Conservation (phyloP, 2,113 vertebrate species). For the Heloderma charlesbogerti region DNA sequence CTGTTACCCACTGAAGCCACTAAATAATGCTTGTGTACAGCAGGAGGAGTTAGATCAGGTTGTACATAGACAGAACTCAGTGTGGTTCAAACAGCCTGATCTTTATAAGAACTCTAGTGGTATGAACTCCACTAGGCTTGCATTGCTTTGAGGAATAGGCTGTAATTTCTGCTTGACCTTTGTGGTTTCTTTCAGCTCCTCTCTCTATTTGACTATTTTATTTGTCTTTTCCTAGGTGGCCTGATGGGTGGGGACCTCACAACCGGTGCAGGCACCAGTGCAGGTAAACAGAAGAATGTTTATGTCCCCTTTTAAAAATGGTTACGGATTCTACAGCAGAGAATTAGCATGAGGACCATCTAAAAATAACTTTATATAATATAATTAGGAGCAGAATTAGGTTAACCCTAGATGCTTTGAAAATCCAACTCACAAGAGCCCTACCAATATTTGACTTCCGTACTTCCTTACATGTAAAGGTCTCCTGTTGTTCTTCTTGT, state of each 20-base stretch:
- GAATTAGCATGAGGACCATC: conserved; percentile 39
- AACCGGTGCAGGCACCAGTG: conserved; percentile 99
- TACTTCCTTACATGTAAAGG: background rate
- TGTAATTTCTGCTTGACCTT: conserved; percentile 49
- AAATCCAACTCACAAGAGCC: conserved; percentile 31
- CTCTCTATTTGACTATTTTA: conserved; percentile 61
- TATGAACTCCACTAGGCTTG: background rate
- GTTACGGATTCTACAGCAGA: conserved; percentile 40
- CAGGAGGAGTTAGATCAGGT: background rate
- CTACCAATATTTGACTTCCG: background rate
- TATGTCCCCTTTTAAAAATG: conserved; percentile 20
- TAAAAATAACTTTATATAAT: conserved; percentile 51
- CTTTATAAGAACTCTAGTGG: conserved; percentile 15
- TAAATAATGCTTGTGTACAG: conserved; percentile 17
- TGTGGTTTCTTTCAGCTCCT: conserved; percentile 39
- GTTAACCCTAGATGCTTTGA: conserved; percentile 25
- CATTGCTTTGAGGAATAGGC: conserved; percentile 20
- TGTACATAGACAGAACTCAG: conserved; percentile 29
- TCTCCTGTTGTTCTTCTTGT: background rate
- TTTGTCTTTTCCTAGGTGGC: conserved; percentile 87
- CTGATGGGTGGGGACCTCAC: conserved; percentile 99
- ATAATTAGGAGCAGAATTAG: conserved; percentile 14
- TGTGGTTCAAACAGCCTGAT: conserved; percentile 1
- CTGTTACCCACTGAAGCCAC: background rate
- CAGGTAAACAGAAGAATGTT: conserved; percentile 86